Evolutionary conservation across 2,797 vertebrate genomes (phyloP), one percentile per base, ranked within the genome.

Genomic region (Echiichthys vipera): DNA sequence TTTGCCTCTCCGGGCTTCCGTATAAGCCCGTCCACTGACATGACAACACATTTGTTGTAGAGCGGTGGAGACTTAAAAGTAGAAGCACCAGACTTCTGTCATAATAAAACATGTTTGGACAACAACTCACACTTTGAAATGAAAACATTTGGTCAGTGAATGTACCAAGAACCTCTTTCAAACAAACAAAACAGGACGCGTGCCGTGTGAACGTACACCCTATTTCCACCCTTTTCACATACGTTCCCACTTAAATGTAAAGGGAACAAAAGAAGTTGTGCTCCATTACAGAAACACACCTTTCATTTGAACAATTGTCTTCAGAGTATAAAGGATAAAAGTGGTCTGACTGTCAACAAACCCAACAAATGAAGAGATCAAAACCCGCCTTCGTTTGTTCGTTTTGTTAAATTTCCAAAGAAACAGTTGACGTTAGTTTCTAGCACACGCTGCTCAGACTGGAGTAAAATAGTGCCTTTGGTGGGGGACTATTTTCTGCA

Each of bases 141-240:
- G 10, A 66, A 71, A 22, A 47, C 17, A 59, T 81, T 76, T 71
- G 61, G 59, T 83, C 45, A 30, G 69, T 63, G 14, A 27, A 62
- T 46, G 49, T 2, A 66, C 14, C 15, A n/a, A 36, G n/a, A 20
- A 65, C 3, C 25, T 24, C 7, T 47, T 32, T 71, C 54, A 32
- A 57, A 47, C 17, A 47, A 36, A 65, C 24, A 15, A n/a, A 68
- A 40, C 46, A 25, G n/a, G 9, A 13, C 39, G 12, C 13, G 22
- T 2, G 25, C 15, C 30, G 65, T 29, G 43, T 36, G 22, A 47
- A 62, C 4, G 13, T n/a, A 25, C n/a, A 50, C 29, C 7, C 11
- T n/a, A n/a, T 30, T 51, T n/a, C 9, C 29, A 22, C 43, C 27
- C 18, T 34, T 25, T 53, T n/a, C n/a, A 29, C 9, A 29, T 29